Evolutionary conservation across 1,140 invertebrate genomes (phyloP), one percentile per base, ranked within the genome.

Genomic region (Bradynema listronoti): DNA sequence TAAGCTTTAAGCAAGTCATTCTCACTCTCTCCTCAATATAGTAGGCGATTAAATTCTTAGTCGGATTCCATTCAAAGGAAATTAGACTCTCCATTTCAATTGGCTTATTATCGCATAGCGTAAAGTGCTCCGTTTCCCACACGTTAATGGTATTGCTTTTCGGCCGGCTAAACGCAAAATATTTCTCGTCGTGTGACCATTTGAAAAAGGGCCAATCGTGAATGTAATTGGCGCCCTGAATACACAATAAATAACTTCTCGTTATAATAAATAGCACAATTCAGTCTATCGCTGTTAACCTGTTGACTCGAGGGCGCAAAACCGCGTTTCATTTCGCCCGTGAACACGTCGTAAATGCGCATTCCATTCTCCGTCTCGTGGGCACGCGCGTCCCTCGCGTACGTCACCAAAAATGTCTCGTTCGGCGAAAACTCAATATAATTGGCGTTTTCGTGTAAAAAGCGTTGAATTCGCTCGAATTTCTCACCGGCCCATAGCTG

Each of bases 61-160:
- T 90, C 0, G 95, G 93, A 14, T 91, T 96, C 93, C 93, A 99
- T 65, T 87, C 87, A 79, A 98, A 98, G 77, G 95, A 91, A 65
- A 87, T 81, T 61, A 68, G 68, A 54, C 65, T 68, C 19, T 71
- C 71, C 56, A 76, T 30, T 19, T 50, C 54, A n/a, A 77, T 61
- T 11, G 55, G 27, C 19, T 47, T 64, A 22, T 66, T 69, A 6
- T 75, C 57, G 11, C 53, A 47, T 0, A 78, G 51, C 5, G 56
- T 57, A 27, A 78, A 77, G 11, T 58, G 58, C 34, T 73, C 59
- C 7, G 72, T 56, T 7, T 97, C 91, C 79, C 95, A 98, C 11
- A 99, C 87, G 73, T 88, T 90, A 1, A 99, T 84, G 5, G 87
- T 80, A 82, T 65, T 88, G 56, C 79, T 73, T 54, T 81, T 66